Evolutionary conservation across 2,888 invertebrate genomes (phyloP), one percentile per base, ranked within the genome.

Genomic region (Drosophila borborema): DNA sequence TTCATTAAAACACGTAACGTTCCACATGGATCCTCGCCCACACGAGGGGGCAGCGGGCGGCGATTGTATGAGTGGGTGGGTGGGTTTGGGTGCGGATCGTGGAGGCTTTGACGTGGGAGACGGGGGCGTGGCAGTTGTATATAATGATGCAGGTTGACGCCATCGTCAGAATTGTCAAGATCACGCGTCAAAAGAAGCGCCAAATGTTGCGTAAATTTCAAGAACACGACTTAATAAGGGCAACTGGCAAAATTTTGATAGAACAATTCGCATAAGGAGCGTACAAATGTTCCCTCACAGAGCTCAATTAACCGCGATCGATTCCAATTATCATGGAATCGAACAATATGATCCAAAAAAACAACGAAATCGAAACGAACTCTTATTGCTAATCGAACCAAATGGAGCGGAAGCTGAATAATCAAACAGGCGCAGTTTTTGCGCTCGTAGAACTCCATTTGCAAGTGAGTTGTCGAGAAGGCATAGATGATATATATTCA

Each of bases 121-220:
- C 46, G 64, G 64, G 58, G 62, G 23, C 31, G 40, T n/a, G 20
- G n/a, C 38, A 16, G 12, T 3, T 28, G 16, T n/a, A 45, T 61
- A 51, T 65, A 66, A 62, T 48, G 58, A 71, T 71, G 69, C 85
- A 85, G 85, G 85, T 85, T 85, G 85, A 85, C 85, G 89, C 81
- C 89, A 84, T 83, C 85, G 64, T 9, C 48, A 36, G 40, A 41
- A 74, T 63, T 73, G 69, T 72, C 81, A 88, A 82, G 86, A 83
- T 77, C 86, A 72, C 67, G 81, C 77, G 65, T 79, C 83, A 72
- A 88, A 74, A 72, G 70, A 87, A 81, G 89, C 87, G 88, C 85
- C 87, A 85, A 85, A 89, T 89, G 84, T 89, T 85, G 84, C 89
- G 89, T 84, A 89, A 84, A 89, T 83, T 84, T 84, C 84, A 84